These are phyloP conservation scores for Emmelina monodactyla DNA, from an alignment of 2,888 invertebrate genomes.

Conservation along the genomic window DNA sequence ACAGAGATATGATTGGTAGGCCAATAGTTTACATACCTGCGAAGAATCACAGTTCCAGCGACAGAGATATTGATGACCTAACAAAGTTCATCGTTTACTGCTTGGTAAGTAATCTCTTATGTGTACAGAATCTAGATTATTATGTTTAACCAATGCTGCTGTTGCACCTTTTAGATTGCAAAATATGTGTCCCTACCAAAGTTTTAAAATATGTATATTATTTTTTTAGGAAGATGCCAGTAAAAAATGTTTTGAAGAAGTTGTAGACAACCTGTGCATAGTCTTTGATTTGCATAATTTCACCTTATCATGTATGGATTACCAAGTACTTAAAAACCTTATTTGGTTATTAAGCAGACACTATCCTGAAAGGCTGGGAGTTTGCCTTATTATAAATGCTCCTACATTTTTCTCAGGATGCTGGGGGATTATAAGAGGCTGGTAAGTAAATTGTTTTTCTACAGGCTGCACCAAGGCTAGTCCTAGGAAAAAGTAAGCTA, in stretches of 20 bases:
- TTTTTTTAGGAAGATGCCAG: constrained; percentile 74
- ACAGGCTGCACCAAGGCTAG: no score
- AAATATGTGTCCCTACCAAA: no score
- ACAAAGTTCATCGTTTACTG: constrained; percentile 82
- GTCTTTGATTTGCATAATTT: constrained; percentile 80
- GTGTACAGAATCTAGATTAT: no score
- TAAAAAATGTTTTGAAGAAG: constrained; percentile 80
- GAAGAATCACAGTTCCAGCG: constrained; percentile 75
- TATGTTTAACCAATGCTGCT: no score
- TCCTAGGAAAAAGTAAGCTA: no score
- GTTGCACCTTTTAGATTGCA: no score
- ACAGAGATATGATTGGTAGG: constrained; percentile 75
- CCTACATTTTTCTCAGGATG: constrained; percentile 79
- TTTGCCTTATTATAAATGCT: constrained; percentile 78
- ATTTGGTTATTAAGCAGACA: constrained; percentile 80
- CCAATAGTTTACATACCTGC: constrained; percentile 83
- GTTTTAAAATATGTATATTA: no score
- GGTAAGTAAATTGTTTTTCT: no score
- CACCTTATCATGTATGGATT: constrained; percentile 80
- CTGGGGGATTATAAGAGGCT: constrained; percentile 79
- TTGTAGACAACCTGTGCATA: constrained; percentile 80
- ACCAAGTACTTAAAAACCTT: constrained; percentile 79
- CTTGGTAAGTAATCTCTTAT: constrained; percentile 55
- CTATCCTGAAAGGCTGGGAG: constrained; percentile 80
- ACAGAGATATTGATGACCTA: constrained; percentile 77